Base-by-base conservation (phyloP, 92 coral and sea anemone genomes). In the Hydrozoanthus gracilis region DNA sequence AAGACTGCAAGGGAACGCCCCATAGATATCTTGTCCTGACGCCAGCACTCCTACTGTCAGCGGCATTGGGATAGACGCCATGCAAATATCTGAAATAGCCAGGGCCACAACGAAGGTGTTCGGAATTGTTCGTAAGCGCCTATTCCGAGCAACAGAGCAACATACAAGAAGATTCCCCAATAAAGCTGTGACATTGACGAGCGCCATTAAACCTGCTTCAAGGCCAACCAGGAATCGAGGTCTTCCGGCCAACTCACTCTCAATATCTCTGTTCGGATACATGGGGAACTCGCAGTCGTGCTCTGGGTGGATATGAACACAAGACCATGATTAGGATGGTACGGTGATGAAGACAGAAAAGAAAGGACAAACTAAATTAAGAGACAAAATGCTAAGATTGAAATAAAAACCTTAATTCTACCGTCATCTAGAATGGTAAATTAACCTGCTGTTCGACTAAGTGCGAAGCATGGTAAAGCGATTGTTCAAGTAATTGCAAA, bases 1-100 rank as follows among this genome's bases (percentile, higher is more conserved):
- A 4, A 80, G 62, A 62, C 18, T 4, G 54, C 85, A 80, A 48
- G 74, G 74, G 55, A 80, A 65, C 27, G 74, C 73, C 47, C 74
- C 85, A 16, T 64, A 80, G 12, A 80, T 48, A 65, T 80, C 74
- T 11, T 14, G 69, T 49, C 85, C 85, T 17, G 60, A 13, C 20
- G 85, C 85, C 85, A 80, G 60, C 60, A 80, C 85, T 65, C 85
- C 85, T 4, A 45, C 60, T 61, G 85, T 80, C 74, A 80, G 74
- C 85, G 85, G 85, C 48, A 80, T 64, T 3, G 85, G 85, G 46
- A 80, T 17, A 7, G 85, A 65, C 15, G 50, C 61, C 85, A 80
- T 80, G 16, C 85, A 80, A 80, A 80, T 65, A 39, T 80, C 85
- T 27, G 85, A 80, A 62, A 80, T 65, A 5, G 85, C 85, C 60